Base-by-base conservation (phyloP, 2,113 vertebrate species). In the Patagioenas fasciata region DNA sequence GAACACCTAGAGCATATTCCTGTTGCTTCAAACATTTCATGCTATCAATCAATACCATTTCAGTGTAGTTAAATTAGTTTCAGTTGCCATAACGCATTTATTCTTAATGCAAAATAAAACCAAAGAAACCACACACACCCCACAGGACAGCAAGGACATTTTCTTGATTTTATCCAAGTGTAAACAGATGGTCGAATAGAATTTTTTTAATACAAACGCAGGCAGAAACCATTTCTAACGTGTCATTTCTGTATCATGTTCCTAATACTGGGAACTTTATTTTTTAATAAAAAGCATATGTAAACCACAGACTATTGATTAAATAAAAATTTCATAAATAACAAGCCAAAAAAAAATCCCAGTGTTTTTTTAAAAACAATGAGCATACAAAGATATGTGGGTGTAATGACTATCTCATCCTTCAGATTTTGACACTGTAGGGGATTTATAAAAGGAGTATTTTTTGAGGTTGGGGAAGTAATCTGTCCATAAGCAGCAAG, bases 271-370 rank as follows among this genome's bases (percentile, higher is more conserved):
- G 32, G 54, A 88, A 91, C 29, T 81, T 74, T 10, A 29, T 31
- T 85, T 92, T 87, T 91, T 81, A 91, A 90, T 64, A 91, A 79
- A 96, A 94, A 80, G 24, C 74, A 75, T 82, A 90, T 32, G 54
- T 44, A 83, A 92, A 62, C 21, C 36, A 70, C 38, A 61, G 58
- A 48, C 53, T 75, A 82, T 42, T 71, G 82, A 94, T 77, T 77
- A 47, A 89, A 78, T 3, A 77, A 50, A 42, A 66, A 80, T 51
- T 40, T 62, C 15, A 1, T 34, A 85, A 80, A 20, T 53, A 85
- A 58, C 19, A 66, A 89, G 57, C 6, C 9, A 77, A 79, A 64
- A 51, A 42, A 8, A 50, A 73, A 51, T 25, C 7, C 8, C 26
- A 11, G 38, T 20, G 38, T 3, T 13, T 70, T 62, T 65, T 42